These are phyloP conservation scores for Sebastolobus altivelis DNA, from an alignment of 2,797 vertebrate genomes.

Conservation along the genomic window DNA sequence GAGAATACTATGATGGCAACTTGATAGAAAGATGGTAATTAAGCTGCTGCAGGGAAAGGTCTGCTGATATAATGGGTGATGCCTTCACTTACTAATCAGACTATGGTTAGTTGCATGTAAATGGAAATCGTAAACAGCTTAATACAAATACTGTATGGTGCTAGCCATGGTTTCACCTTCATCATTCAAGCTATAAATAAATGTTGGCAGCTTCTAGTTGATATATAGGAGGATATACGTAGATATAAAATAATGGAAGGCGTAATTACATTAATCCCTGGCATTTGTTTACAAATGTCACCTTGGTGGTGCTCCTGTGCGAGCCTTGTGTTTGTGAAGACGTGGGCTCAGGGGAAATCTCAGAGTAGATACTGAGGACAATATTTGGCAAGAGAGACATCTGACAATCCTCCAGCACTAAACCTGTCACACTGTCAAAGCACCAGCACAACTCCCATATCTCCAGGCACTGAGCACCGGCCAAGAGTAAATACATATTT, in stretches of 20 bases:
- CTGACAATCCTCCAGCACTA: constrained; percentile 73
- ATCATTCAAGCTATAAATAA: constrained; percentile 7
- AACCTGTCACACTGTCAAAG: constrained; percentile 74
- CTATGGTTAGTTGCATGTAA: neutral
- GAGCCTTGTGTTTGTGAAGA: constrained; percentile 59
- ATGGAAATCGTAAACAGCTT: neutral
- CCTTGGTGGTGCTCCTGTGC: constrained; percentile 57
- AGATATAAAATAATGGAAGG: constrained; percentile 16
- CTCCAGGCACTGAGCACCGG: constrained; percentile 50
- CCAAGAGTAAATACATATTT: constrained; percentile 68
- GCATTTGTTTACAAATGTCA: constrained; percentile 63
- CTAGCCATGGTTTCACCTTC: neutral
- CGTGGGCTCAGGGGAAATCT: constrained; percentile 61
- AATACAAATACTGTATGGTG: neutral
- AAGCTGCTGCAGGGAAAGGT: neutral
- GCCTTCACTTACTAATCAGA: neutral
- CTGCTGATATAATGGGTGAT: neutral
- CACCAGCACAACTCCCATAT: constrained; percentile 58
- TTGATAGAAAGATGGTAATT: neutral
- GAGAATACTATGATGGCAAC: neutral
- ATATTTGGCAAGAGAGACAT: constrained; percentile 72
- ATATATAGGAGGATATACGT: neutral
- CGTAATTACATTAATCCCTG: constrained; percentile 55
- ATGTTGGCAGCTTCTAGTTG: neutral
- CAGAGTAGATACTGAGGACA: constrained; percentile 56